These are phyloP conservation scores for Gambusia holbrooki DNA, from an alignment of 2,113 vertebrate species.

Conservation along the genomic window DNA sequence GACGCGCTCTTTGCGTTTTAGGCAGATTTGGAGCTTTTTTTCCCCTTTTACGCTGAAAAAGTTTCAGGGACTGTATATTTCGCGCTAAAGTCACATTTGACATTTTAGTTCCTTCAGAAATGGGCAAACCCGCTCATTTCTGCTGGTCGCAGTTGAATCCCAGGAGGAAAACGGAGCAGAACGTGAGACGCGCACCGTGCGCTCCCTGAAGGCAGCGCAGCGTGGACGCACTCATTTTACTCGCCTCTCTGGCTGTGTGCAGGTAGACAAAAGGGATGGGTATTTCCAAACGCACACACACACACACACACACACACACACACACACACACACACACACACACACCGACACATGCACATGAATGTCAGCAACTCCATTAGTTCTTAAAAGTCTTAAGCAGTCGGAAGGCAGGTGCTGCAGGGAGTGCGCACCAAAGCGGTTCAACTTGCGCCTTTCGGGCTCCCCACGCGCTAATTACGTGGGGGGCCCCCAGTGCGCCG, in stretches of 20 bases:
- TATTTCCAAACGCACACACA: conserved; percentile 15
- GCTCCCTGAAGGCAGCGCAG: conserved; percentile 55
- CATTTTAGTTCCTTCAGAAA: neutral
- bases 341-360: conserved; percentile 3
- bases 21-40: neutral
- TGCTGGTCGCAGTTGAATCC: neutral
- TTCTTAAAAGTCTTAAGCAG: conserved; percentile 1
- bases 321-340: neutral
- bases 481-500: conserved; percentile 1
- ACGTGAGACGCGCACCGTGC: conserved; percentile 46
- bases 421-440: conserved; percentile 21
- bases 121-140: neutral
- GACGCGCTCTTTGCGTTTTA: neutral
- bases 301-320: neutral
- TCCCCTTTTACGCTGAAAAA: neutral
- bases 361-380: conserved; percentile 20
- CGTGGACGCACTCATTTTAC: conserved; percentile 39
- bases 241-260: conserved; percentile 15
- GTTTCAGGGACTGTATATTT: neutral
- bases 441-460: conserved; percentile 11
- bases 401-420: conserved; percentile 21
- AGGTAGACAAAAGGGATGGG: conserved; percentile 61
- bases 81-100: neutral
- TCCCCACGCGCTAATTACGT: conserved; percentile 31
- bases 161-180: conserved; percentile 35